Evolutionary conservation across 2,797 vertebrate species (phyloP).

Genomic region (Myoxocephalus aenaeus): DNA sequence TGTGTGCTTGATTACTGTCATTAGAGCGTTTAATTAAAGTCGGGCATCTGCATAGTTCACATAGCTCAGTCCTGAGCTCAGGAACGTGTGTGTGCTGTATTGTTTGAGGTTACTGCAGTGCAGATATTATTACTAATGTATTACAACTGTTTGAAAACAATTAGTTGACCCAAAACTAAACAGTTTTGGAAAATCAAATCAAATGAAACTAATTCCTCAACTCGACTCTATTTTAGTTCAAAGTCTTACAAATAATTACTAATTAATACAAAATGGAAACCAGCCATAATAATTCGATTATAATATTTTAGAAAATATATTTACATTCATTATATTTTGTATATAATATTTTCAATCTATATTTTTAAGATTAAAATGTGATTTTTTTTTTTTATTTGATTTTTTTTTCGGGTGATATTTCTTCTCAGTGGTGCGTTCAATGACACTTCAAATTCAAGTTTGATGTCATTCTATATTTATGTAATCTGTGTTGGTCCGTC

Average conservation of each 20-base stretch:
- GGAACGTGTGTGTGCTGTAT: too few relatives aligned
- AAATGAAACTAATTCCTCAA: background rate
- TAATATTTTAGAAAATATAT: background rate
- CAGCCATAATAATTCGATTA: background rate
- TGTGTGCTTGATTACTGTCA: background rate
- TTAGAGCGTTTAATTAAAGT: background rate
- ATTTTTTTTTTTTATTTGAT: background rate
- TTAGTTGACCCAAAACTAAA: too few relatives aligned
- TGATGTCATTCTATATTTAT: background rate
- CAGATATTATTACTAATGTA: background rate
- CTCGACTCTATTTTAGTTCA: too few relatives aligned
- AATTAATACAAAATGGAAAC: background rate
- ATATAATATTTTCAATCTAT: background rate
- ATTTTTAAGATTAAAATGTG: background rate
- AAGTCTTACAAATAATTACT: background rate
- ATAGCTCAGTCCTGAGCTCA: too few relatives aligned
- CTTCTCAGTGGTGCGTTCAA: background rate
- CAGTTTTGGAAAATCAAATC: background rate
- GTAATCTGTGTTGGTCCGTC: background rate
- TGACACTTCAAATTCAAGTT: background rate
- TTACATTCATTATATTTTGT: background rate
- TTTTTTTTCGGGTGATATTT: background rate
- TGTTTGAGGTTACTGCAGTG: too few relatives aligned
- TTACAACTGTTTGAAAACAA: too few relatives aligned
- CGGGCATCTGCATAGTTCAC: constrained; percentile 9